phyloP scores from a whole-genome alignment of 2,113 vertebrate genomes.

The Phyllostomus discolor region DNA sequence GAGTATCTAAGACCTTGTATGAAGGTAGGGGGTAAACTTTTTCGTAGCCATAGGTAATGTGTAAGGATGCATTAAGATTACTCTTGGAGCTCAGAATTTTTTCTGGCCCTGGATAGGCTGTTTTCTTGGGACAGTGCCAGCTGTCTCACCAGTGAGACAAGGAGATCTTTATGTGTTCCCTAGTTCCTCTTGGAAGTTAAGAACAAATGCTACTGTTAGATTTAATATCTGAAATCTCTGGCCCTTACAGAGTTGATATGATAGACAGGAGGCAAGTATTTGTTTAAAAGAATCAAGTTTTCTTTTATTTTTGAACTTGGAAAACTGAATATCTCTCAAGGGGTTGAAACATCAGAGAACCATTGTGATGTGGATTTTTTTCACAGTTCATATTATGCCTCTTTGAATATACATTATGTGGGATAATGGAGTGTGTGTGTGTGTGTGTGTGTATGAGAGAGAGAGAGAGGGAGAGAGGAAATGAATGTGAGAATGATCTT shows the following conservation, averaged over 20 bases:
- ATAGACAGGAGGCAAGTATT: background rate
- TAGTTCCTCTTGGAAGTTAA: background rate
- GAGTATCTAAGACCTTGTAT: background rate
- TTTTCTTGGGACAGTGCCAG: background rate
- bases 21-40: background rate
- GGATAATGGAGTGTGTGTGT: background rate
- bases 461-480: background rate
- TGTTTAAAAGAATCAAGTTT: constrained; percentile 6
- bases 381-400: background rate
- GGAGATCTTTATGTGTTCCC: background rate
- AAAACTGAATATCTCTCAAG: background rate
- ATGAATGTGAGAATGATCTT: background rate
- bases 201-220: background rate
- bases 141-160: background rate
- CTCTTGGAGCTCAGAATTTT: background rate
- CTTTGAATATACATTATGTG: background rate
- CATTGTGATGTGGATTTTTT: background rate
- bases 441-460: background rate
- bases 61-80: background rate
- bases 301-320: constrained; percentile 20
- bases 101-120: background rate
- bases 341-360: background rate
- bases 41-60: background rate
- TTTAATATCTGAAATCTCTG: background rate
- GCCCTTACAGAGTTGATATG: background rate